phyloP scores from a whole-genome alignment of 2,113 vertebrate genomes.

The Motacilla alba region DNA sequence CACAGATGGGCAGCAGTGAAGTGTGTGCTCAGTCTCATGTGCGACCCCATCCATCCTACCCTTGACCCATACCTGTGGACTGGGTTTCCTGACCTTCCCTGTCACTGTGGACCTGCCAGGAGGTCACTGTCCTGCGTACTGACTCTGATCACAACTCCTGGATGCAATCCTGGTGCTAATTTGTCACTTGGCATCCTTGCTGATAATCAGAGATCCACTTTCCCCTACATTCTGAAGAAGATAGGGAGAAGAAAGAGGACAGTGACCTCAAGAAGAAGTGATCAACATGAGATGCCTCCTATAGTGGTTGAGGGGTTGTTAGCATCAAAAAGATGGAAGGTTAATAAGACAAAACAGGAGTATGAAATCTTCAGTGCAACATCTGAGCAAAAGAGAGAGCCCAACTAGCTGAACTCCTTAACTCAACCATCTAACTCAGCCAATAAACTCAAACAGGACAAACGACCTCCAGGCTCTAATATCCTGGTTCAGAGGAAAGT shows the following conservation, averaged over 20 bases:
- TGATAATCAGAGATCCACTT: background rate
- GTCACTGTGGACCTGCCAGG: background rate
- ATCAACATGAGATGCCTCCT: background rate
- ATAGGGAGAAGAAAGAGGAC: background rate
- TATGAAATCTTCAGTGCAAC: background rate
- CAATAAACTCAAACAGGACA: background rate
- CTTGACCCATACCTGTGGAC: background rate
- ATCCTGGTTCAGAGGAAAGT: background rate
- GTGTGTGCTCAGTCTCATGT: accelerated
- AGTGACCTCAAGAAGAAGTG: background rate
- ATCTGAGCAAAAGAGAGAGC: background rate
- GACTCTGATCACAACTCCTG: background rate
- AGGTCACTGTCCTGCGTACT: background rate
- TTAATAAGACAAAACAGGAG: background rate
- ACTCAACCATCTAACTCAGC: background rate
- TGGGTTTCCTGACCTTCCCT: background rate
- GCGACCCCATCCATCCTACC: background rate
- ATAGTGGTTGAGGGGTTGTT: background rate
- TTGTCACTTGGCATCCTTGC: background rate
- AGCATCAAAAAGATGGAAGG: background rate
- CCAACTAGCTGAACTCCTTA: background rate
- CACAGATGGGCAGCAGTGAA: background rate
- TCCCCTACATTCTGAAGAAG: background rate
- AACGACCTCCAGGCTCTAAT: background rate
- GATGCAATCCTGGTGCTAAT: background rate